Evolutionary conservation across 2,888 invertebrate species (phyloP).

Genomic region (Tillus elongatus): DNA sequence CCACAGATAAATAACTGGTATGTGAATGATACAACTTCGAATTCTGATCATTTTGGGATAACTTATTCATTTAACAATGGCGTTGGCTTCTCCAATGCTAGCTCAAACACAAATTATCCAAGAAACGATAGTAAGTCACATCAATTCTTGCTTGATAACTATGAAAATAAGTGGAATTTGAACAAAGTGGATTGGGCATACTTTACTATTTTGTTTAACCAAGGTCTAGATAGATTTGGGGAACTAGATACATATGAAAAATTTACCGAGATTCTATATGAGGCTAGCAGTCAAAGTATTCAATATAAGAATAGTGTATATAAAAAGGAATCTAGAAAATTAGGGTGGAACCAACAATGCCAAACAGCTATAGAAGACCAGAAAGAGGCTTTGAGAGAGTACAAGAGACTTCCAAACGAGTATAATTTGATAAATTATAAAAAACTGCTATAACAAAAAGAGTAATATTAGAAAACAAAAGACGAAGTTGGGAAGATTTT

Average conservation of each 20-base stretch:
- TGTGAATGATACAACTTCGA: neutral
- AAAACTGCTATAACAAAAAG: constrained; percentile 1
- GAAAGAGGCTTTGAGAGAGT: neutral
- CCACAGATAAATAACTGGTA: neutral
- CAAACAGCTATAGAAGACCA: constrained; percentile 1
- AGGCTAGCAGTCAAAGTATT: too few relatives aligned
- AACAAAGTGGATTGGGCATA: constrained; percentile 1
- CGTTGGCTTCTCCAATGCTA: too few relatives aligned
- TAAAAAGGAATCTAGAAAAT: too few relatives aligned
- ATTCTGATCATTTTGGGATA: neutral
- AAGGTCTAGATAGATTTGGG: too few relatives aligned
- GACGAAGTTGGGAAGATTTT: constrained; percentile 5
- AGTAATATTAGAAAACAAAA: constrained; percentile 7
- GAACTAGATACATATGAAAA: too few relatives aligned
- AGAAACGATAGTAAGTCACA: too few relatives aligned
- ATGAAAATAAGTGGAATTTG: constrained; percentile 1
- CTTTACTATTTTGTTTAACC: too few relatives aligned
- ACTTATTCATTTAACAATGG: too few relatives aligned
- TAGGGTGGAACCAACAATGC: constrained; percentile 8
- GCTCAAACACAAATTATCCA: too few relatives aligned
- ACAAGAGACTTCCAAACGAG: neutral
- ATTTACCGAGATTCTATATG: too few relatives aligned
- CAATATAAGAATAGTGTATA: too few relatives aligned
- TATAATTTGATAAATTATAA: constrained; percentile 5
- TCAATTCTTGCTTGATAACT: too few relatives aligned